Evolutionary conservation across 2,888 invertebrate genomes (phyloP).

Genomic region (Bombyx huttoni): DNA sequence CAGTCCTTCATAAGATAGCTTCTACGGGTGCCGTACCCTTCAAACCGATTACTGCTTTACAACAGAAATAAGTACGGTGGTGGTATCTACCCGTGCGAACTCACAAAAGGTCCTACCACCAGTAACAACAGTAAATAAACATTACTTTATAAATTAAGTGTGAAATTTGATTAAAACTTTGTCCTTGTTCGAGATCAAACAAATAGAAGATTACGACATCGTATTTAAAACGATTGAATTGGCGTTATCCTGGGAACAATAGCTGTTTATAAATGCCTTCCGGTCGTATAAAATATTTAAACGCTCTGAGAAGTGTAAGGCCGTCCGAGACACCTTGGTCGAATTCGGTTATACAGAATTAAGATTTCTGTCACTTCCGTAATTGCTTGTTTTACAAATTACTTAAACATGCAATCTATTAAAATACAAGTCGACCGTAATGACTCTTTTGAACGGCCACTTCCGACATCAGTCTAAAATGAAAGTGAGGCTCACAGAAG

Average conservation of each 20-base stretch:
- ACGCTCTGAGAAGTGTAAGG: constrained; percentile 26
- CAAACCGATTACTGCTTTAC: too few species aligned
- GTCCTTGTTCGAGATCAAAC: background rate
- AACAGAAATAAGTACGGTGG: too few species aligned
- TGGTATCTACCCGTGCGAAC: too few species aligned
- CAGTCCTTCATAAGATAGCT: too few species aligned
- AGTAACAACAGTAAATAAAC: too few species aligned
- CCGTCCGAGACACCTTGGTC: constrained; percentile 24
- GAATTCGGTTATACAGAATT: constrained; percentile 23
- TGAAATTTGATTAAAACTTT: too few species aligned
- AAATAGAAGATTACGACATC: background rate
- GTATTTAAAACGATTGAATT: background rate
- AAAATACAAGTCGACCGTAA: background rate
- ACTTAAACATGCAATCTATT: background rate
- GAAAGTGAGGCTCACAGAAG: background rate
- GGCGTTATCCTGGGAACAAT: constrained; percentile 3
- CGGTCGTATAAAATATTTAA: constrained; percentile 16
- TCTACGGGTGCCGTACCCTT: too few species aligned
- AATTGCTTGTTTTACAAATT: constrained; percentile 25
- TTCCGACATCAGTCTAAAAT: background rate
- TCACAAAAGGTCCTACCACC: too few species aligned
- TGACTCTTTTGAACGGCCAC: background rate
- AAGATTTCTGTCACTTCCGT: constrained; percentile 35
- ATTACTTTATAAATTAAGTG: too few species aligned
- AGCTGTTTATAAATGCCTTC: constrained; percentile 11